Percentiles rank a stretch among this genome's conserved stretches.
Evolutionary conservation across 2,113 vertebrate genomes (phyloP).

Genomic region (Forbesichthys agassizii): DNA sequence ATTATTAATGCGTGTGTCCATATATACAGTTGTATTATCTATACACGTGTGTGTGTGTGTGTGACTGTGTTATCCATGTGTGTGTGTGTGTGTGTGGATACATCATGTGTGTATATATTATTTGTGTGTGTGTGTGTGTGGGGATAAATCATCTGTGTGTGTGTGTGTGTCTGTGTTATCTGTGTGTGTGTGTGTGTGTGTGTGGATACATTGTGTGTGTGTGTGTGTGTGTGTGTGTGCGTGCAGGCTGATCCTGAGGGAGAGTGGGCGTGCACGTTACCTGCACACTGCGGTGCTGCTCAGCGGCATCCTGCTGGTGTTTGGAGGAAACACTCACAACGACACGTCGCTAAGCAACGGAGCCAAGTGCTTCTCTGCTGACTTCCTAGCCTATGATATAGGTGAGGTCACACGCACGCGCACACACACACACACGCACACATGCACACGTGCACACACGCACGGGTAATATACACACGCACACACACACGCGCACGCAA

Average conservation of each 20-base stretch:
- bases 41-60: no score
- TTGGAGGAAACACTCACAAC: constrained; percentile 93
- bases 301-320: constrained; percentile 87
- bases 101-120: no score
- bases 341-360: constrained; percentile 93
- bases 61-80: neutral
- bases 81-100: neutral
- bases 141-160: no score
- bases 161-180: no score
- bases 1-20: neutral
- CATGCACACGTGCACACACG: neutral
- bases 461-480: neutral
- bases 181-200: constrained; percentile 9
- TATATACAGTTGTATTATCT: neutral
- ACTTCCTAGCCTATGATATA: constrained; percentile 89
- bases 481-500: neutral
- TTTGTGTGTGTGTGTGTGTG: no score
- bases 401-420: constrained; percentile 71
- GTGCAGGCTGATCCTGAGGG: constrained; percentile 85
- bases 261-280: constrained; percentile 85
- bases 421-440: neutral
- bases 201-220: neutral
- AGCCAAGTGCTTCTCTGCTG: constrained; percentile 90
- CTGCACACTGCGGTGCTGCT: constrained; percentile 86
- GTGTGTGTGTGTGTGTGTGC: constrained; percentile 59